Evolutionary conservation across 2,113 vertebrate species (phyloP).

Genomic region (Raja brachyura): DNA sequence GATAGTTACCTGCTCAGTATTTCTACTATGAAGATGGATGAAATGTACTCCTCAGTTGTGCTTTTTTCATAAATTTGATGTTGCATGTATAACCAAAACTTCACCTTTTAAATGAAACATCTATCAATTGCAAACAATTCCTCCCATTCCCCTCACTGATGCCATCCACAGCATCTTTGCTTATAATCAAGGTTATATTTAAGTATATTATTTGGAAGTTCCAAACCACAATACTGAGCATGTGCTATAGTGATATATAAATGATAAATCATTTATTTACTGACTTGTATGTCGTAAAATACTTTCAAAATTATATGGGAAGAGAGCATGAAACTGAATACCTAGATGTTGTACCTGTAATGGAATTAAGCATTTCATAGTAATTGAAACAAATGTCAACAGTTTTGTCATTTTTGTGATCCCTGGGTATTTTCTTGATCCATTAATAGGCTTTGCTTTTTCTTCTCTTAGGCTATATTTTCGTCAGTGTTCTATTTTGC

Average conservation of each 20-base stretch:
- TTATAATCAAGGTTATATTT: not conserved
- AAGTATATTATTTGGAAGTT: not conserved
- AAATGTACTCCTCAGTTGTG: not conserved
- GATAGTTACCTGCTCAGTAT: not conserved
- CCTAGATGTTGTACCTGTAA: not conserved
- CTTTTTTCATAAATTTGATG: not conserved
- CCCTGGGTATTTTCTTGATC: not conserved
- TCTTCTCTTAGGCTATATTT: constrained; percentile 76
- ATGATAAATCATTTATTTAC: not conserved
- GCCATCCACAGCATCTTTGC: not conserved
- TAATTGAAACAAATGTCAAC: not conserved
- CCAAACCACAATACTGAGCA: not conserved
- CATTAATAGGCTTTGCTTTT: not conserved
- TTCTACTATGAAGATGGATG: not conserved
- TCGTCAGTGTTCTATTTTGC: constrained; percentile 97
- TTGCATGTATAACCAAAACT: no score
- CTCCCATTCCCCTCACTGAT: not conserved
- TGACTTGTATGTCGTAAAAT: not conserved
- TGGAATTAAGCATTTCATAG: not conserved
- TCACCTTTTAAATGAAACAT: not conserved
- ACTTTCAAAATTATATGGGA: not conserved
- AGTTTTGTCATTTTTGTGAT: no score
- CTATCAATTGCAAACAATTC: no score
- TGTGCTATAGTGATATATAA: not conserved
- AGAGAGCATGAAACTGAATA: not conserved